phyloP scores from a whole-genome alignment of 1,140 invertebrate genomes.

The Bacillus rossius region DNA sequence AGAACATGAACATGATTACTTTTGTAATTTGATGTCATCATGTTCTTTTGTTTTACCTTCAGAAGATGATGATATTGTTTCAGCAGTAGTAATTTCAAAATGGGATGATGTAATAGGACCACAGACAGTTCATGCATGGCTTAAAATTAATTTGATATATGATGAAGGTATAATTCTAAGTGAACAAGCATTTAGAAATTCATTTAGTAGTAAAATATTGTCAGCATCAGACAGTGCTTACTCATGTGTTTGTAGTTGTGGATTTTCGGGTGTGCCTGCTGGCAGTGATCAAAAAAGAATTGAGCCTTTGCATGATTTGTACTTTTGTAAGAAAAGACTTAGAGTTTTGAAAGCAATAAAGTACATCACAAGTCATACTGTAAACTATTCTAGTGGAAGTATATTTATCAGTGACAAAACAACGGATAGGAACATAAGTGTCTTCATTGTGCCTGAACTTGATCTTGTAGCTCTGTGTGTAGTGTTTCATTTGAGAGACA shows the following conservation, averaged over 20 bases:
- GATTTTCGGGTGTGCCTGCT: neutral
- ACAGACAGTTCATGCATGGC: conserved; percentile 17
- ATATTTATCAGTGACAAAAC: neutral
- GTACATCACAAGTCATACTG: conserved; percentile 18
- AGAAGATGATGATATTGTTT: conserved; percentile 10
- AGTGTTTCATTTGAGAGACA: conserved; percentile 7
- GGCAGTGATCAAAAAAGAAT: neutral
- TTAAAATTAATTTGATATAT: conserved; percentile 5
- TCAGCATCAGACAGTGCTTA: neutral
- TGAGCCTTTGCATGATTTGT: no score
- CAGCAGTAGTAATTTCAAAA: conserved; percentile 14
- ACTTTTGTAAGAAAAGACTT: neutral
- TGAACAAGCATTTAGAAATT: neutral
- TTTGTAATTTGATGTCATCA: neutral
- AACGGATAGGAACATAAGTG: conserved; percentile 6
- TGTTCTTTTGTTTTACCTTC: conserved; percentile 15
- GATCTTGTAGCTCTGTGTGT: conserved; percentile 14
- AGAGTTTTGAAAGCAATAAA: conserved; percentile 11
- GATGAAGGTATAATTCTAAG: neutral
- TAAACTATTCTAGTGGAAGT: conserved; percentile 12
- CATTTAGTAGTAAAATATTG: neutral
- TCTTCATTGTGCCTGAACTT: conserved; percentile 19
- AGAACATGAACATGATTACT: neutral
- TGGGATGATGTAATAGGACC: conserved; percentile 22
- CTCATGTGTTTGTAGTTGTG: neutral